Evolutionary conservation across 2,113 vertebrate species (phyloP).

Genomic region (Ursus arctos): DNA sequence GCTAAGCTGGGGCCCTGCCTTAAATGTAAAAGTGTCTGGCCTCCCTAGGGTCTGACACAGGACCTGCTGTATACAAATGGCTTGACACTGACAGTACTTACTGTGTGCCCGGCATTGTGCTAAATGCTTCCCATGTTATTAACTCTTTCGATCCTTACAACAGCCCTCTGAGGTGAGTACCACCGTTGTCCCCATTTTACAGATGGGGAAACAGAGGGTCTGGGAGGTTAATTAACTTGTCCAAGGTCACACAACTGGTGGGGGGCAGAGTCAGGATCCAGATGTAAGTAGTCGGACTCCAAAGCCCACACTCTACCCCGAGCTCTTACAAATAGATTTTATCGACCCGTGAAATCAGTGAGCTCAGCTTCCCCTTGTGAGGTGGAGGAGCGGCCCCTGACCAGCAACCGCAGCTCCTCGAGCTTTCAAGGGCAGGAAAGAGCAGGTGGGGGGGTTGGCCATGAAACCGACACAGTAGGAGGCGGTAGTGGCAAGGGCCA

Average conservation of each 20-base stretch:
- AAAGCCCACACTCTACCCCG: neutral
- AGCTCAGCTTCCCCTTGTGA: neutral
- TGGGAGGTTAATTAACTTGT: neutral
- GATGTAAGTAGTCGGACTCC: neutral
- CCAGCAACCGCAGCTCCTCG: no score
- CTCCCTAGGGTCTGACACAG: neutral
- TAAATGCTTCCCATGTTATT: neutral
- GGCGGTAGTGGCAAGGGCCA: neutral
- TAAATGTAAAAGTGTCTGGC: neutral
- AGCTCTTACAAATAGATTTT: neutral
- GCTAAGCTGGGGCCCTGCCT: neutral
- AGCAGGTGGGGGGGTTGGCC: neutral
- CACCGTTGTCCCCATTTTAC: neutral
- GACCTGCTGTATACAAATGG: neutral
- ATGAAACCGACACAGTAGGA: neutral
- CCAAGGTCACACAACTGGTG: neutral
- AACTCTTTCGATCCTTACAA: neutral
- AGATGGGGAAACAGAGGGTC: neutral
- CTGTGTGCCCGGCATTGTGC: neutral
- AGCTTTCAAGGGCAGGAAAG: neutral
- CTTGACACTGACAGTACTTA: neutral
- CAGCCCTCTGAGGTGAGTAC: neutral
- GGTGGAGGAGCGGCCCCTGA: neutral
- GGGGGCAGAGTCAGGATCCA: neutral
- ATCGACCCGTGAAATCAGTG: neutral